Evolutionary conservation across 1,140 invertebrate genomes (phyloP).

Genomic region (Nymphalis io): DNA sequence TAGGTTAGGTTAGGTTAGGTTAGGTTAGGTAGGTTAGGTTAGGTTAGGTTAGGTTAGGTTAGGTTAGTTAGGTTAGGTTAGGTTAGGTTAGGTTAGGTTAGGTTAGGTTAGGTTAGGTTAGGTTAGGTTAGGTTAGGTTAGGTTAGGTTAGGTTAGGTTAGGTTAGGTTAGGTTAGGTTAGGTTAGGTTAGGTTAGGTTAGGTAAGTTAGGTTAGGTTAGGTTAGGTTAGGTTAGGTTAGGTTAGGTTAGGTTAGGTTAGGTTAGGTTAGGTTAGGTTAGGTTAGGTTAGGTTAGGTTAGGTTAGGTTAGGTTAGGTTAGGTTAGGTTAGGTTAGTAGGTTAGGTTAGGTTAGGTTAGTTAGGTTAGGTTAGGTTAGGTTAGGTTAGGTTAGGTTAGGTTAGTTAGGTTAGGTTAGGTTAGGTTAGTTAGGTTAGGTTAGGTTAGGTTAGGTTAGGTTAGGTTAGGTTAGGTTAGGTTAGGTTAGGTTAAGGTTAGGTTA

Average conservation of each 20-base stretch:
- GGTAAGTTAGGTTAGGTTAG: too few species aligned
- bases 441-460: conserved; percentile 39
- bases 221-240: conserved; percentile 45
- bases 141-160: conserved; percentile 42
- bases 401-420: conserved; percentile 41
- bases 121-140: conserved; percentile 38
- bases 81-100: conserved; percentile 36
- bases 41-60: conserved; percentile 33
- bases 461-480: conserved; percentile 59
- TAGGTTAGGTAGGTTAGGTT: conserved; percentile 29
- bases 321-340: too few species aligned
- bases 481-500: too few species aligned
- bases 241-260: conserved; percentile 45
- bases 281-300: conserved; percentile 41
- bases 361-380: conserved; percentile 43
- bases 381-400: conserved; percentile 43
- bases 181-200: conserved; percentile 44
- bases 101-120: conserved; percentile 12
- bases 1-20: conserved; percentile 42
- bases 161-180: conserved; percentile 34
- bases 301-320: too few species aligned
- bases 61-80: conserved; percentile 26
- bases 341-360: too few species aligned
- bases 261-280: conserved; percentile 39
- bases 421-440: conserved; percentile 53